Conservation (phyloP, 2,113 vertebrate species). For the Elgaria multicarinata region DNA sequence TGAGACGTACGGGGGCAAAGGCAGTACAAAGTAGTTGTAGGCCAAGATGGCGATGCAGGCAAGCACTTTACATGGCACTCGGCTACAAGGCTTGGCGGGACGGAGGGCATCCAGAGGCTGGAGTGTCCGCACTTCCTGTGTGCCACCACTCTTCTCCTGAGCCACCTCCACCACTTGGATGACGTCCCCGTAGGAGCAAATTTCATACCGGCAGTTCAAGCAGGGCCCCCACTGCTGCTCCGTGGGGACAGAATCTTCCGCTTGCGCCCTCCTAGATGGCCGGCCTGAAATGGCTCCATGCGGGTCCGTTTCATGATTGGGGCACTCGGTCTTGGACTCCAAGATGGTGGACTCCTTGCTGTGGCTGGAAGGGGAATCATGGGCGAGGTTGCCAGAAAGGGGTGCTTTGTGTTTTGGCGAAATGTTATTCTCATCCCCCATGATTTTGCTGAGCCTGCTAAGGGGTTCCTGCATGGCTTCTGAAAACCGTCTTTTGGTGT, state of each 20-base stretch:
- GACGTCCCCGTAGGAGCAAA: slow-evolving; percentile 77
- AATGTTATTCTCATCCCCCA: slow-evolving; percentile 80
- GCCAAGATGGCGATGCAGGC: slow-evolving; percentile 77
- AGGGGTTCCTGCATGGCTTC: slow-evolving; percentile 85
- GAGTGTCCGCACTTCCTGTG: not conserved
- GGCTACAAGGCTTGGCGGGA: not conserved
- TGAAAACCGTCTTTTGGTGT: slow-evolving; percentile 82
- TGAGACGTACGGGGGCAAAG: slow-evolving; percentile 84
- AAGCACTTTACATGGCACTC: slow-evolving; percentile 79
- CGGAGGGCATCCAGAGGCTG: not conserved
- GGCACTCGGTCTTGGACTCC: slow-evolving; percentile 6
- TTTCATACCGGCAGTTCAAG: slow-evolving; percentile 74
- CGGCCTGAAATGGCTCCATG: slow-evolving; percentile 39
- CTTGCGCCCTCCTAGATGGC: not conserved
- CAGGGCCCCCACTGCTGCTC: slow-evolving; percentile 42
- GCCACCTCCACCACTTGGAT: slow-evolving; percentile 76
- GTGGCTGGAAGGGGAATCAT: slow-evolving; percentile 19
- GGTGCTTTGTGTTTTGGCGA: slow-evolving; percentile 29
- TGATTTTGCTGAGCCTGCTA: slow-evolving; percentile 87
- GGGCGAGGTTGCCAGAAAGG: not conserved
- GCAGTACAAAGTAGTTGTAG: slow-evolving; percentile 85
- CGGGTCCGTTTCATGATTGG: slow-evolving; percentile 7
- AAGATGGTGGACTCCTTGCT: not conserved
- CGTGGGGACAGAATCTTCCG: slow-evolving; percentile 49
- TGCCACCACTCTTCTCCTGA: not conserved